These are phyloP conservation scores for Cantharis lateralis DNA, from an alignment of 2,888 invertebrate species.

Conservation along the genomic window DNA sequence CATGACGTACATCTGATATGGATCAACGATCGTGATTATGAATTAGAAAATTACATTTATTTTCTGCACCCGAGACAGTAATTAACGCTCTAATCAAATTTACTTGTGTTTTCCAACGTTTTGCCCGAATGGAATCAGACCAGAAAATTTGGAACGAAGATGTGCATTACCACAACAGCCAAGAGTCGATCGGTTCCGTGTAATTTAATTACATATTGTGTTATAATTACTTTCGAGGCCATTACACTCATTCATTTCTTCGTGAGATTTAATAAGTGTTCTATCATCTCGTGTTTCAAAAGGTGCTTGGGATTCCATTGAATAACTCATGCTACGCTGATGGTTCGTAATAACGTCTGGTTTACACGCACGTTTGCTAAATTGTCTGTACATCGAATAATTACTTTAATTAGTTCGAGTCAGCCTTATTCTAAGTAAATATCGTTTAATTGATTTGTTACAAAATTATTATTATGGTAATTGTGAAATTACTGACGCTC, in stretches of 20 bases:
- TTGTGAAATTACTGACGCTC: too few relatives aligned
- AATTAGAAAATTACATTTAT: constrained; percentile 13
- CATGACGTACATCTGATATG: constrained; percentile 16
- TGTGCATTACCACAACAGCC: background rate
- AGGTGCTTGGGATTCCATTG: constrained; percentile 20
- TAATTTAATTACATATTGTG: constrained; percentile 23
- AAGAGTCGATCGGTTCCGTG: constrained; percentile 26
- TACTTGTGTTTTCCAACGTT: background rate
- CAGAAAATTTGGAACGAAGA: constrained; percentile 12
- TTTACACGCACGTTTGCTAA: constrained; percentile 34
- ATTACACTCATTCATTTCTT: constrained; percentile 20
- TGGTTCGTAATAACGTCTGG: constrained; percentile 25
- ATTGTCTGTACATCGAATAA: constrained; percentile 30
- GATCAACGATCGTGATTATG: constrained; percentile 16
- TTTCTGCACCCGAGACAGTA: background rate
- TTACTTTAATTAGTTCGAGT: constrained; percentile 25
- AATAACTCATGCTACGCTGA: constrained; percentile 22
- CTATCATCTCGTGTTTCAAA: constrained; percentile 26
- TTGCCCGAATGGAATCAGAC: constrained; percentile 12
- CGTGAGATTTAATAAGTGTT: constrained; percentile 23
- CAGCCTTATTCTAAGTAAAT: constrained; percentile 19
- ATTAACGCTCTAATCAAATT: background rate
- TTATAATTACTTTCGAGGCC: constrained; percentile 28
- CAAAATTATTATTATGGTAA: background rate
- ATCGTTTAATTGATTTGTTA: constrained; percentile 28